Conservation (phyloP, 2,113 vertebrate genomes). For the Malurus elegans region DNA sequence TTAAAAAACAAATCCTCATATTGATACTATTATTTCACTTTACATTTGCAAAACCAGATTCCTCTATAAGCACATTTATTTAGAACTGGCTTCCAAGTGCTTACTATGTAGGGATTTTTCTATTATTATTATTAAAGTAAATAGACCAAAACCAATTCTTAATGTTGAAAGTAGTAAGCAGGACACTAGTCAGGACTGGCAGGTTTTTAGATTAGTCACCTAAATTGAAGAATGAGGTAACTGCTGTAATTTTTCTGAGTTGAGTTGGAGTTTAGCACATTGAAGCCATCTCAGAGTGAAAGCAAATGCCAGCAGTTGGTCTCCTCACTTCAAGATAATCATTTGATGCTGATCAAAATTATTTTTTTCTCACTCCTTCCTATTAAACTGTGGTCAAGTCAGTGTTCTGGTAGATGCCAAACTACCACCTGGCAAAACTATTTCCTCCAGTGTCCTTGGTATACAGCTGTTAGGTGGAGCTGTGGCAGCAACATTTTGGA, state of each 20-base stretch:
- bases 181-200: background rate
- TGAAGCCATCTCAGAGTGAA: background rate
- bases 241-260: background rate
- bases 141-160: background rate
- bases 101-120: background rate
- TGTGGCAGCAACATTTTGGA: accelerated
- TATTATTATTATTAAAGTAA: background rate
- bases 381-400: background rate
- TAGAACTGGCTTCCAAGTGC: background rate
- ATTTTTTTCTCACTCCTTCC: background rate
- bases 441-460: background rate
- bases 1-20: background rate
- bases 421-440: background rate
- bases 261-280: background rate
- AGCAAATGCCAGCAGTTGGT: background rate
- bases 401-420: background rate
- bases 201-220: background rate
- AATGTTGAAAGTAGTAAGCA: background rate
- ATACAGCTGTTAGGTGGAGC: accelerated
- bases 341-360: background rate
- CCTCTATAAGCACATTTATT: background rate
- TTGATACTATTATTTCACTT: background rate
- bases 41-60: background rate
- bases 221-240: background rate
- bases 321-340: background rate